Percentiles rank a stretch among this genome's conserved stretches.
These are phyloP conservation scores for Trichoplusia ni DNA, from an alignment of 1,140 invertebrate genomes.

Conservation along the genomic window DNA sequence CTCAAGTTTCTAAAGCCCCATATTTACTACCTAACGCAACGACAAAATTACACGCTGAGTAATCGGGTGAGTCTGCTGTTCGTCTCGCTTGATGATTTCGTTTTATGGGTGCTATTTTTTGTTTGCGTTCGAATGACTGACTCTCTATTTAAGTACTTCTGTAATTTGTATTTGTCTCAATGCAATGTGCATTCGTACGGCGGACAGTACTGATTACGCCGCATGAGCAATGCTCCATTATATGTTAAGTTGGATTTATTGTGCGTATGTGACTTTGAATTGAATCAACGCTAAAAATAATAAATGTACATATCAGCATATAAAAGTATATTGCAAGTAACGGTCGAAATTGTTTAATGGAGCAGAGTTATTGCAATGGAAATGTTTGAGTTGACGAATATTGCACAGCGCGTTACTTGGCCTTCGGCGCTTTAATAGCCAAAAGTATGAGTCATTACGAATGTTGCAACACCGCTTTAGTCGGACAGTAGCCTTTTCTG, in stretches of 20 bases:
- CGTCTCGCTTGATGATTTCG: constrained; percentile 54
- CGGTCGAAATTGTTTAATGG: constrained; percentile 55
- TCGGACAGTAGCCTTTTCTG: constrained; percentile 40
- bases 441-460: constrained; percentile 55
- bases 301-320: constrained; percentile 28
- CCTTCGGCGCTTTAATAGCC: constrained; percentile 57
- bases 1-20: constrained; percentile 50
- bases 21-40: constrained; percentile 35
- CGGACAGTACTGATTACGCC: constrained; percentile 1
- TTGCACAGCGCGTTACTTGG: constrained; percentile 51
- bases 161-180: constrained; percentile 37
- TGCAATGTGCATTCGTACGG: neutral
- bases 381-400: constrained; percentile 46
- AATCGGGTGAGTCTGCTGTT: constrained; percentile 63
- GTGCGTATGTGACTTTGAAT: neutral
- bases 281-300: constrained; percentile 3
- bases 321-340: too few relatives aligned
- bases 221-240: constrained; percentile 10
- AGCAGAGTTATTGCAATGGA: constrained; percentile 49
- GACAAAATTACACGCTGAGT: constrained; percentile 71
- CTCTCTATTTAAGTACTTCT: constrained; percentile 44
- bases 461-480: constrained; percentile 44
- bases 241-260: constrained; percentile 1
- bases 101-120: constrained; percentile 55
- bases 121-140: constrained; percentile 47